Evolutionary conservation across 2,888 invertebrate species (phyloP).

Genomic region (Patella pellucida): DNA sequence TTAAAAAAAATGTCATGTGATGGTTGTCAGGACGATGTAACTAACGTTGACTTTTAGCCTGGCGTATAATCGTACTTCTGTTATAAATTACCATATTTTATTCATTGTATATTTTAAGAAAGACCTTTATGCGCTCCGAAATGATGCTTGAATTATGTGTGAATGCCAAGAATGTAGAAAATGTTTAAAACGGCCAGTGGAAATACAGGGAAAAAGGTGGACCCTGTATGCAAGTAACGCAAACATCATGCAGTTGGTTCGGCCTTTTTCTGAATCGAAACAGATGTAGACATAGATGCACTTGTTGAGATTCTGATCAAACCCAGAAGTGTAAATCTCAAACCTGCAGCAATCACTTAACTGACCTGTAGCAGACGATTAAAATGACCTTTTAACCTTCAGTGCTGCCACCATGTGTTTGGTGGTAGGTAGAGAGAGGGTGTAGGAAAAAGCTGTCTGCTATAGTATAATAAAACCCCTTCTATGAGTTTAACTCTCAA

Average conservation of each 20-base stretch:
- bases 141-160: not conserved
- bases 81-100: not conserved
- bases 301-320: constrained; percentile 2
- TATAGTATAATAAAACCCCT: not conserved
- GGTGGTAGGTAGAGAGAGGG: not conserved
- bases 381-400: constrained; percentile 9
- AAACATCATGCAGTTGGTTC: not conserved
- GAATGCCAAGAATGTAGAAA: not conserved
- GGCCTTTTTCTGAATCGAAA: not conserved
- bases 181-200: not conserved
- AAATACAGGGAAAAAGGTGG: not conserved
- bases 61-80: not conserved
- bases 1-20: no score
- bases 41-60: not conserved
- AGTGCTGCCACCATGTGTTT: constrained; percentile 9
- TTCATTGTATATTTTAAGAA: constrained; percentile 9
- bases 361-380: not conserved
- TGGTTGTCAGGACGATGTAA: no score
- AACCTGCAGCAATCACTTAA: constrained; percentile 7
- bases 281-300: constrained; percentile 5
- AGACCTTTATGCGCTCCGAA: constrained; percentile 4
- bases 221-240: not conserved
- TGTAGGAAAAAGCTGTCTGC: constrained; percentile 10
- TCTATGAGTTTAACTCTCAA: no score
- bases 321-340: not conserved